A percentile compares a stretch with the other conserved stretches of the same genome.
phyloP scores from a whole-genome alignment of 2,888 invertebrate species.

The Imbricaverruca yamaguchii region DNA sequence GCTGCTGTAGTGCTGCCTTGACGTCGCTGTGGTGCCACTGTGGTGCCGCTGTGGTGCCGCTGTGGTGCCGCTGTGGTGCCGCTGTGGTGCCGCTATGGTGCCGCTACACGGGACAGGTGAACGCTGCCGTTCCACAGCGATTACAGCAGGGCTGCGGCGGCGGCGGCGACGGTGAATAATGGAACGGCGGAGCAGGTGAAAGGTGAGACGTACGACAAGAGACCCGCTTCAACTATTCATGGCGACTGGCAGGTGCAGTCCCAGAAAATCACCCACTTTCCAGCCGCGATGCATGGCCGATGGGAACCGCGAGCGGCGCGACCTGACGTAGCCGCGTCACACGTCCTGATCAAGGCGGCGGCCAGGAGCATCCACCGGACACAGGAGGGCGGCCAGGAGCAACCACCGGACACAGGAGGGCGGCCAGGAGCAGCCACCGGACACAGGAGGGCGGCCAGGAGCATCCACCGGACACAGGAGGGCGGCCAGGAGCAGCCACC shows the following conservation, averaged over 20 bases:
- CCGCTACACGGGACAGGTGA: background rate
- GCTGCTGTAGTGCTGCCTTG: no score
- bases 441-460: no score
- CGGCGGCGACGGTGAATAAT: background rate
- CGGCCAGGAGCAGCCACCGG: no score
- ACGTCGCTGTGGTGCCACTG: no score
- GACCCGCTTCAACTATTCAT: slow-evolving; percentile 2
- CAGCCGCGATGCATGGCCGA: background rate
- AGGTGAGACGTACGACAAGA: background rate
- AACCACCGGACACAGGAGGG: no score
- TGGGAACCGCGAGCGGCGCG: background rate
- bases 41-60: no score
- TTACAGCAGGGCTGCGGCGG: background rate
- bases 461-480: no score
- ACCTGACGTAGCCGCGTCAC: background rate
- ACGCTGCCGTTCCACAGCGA: background rate
- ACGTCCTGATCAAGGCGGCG: background rate
- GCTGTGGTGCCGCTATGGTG: no score
- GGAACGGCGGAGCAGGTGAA: background rate
- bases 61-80: no score
- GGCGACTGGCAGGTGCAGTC: background rate
- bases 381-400: no score
- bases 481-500: no score
- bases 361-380: background rate
- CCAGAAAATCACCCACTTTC: background rate